These are phyloP conservation scores for Oreohelix idahoensis DNA, from an alignment of 1,140 invertebrate genomes.

Conservation along the genomic window DNA sequence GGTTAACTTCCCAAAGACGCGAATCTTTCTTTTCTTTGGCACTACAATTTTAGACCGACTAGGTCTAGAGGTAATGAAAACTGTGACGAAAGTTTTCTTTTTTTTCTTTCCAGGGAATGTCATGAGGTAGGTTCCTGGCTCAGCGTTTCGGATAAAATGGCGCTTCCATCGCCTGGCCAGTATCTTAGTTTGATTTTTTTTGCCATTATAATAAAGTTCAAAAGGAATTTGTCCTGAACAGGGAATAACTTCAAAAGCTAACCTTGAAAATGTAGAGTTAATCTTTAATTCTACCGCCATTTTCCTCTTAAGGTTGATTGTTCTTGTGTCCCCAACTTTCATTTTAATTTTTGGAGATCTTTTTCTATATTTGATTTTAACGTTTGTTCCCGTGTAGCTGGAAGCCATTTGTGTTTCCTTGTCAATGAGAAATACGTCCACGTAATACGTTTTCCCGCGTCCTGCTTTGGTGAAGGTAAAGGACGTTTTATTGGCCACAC, in stretches of 20 bases:
- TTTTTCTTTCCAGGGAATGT: conserved; percentile 51
- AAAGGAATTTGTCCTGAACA: conserved; percentile 47
- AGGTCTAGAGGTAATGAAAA: conserved; percentile 50
- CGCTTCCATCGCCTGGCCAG: conserved; percentile 51
- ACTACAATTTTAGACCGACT: conserved; percentile 51
- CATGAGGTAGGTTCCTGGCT: conserved; percentile 55
- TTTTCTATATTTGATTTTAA: conserved; percentile 51
- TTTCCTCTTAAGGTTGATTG: conserved; percentile 46
- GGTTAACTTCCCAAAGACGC: conserved; percentile 54
- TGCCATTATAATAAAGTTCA: conserved; percentile 38
- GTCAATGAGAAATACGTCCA: conserved; percentile 70
- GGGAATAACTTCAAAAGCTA: conserved; percentile 48
- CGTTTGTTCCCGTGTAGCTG: conserved; percentile 58
- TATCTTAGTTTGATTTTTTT: conserved; percentile 43
- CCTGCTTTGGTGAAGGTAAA: conserved; percentile 59
- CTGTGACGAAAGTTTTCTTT: conserved; percentile 46
- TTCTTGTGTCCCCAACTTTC: conserved; percentile 53
- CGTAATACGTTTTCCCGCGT: conserved; percentile 62
- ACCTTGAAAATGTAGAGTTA: conserved; percentile 31
- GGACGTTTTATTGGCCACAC: conserved; percentile 63
- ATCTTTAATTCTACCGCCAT: conserved; percentile 31
- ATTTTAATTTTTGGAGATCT: conserved; percentile 29
- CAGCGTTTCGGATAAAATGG: conserved; percentile 49
- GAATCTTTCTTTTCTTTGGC: conserved; percentile 59
- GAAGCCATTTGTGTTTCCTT: conserved; percentile 54